phyloP scores from a whole-genome alignment of 1,140 invertebrate species.

The Lordiphosa stackelbergi region DNA sequence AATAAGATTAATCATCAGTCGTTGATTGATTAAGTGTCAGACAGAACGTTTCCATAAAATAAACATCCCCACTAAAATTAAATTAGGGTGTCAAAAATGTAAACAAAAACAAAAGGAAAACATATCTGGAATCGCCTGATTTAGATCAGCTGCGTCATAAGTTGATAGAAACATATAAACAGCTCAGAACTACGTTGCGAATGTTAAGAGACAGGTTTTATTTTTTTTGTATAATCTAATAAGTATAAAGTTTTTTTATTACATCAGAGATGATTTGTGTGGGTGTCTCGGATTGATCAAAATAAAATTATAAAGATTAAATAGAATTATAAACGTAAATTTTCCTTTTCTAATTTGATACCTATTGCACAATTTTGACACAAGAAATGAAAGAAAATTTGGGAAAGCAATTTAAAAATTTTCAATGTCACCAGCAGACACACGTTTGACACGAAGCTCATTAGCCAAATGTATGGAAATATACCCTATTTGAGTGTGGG shows the following conservation, averaged over 20 bases:
- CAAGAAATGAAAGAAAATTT: slow-evolving; percentile 7
- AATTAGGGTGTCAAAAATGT: slow-evolving; percentile 26
- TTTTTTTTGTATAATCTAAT: not conserved
- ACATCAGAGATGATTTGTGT: slow-evolving; percentile 28
- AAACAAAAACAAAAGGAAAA: slow-evolving; percentile 35
- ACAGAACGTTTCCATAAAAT: no score
- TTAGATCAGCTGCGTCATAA: not conserved
- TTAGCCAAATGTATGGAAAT: slow-evolving; percentile 36
- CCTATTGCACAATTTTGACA: slow-evolving; percentile 46
- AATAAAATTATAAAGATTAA: not conserved
- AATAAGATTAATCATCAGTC: no score
- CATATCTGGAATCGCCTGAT: slow-evolving; percentile 4
- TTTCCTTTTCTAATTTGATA: slow-evolving; percentile 21
- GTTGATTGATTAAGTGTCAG: no score
- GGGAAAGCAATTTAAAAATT: slow-evolving; percentile 17
- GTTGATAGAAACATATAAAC: not conserved
- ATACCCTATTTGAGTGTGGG: slow-evolving; percentile 1
- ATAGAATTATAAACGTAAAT: no score
- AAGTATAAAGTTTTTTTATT: slow-evolving; percentile 15
- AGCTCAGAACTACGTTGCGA: not conserved
- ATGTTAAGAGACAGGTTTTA: not conserved
- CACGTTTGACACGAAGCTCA: slow-evolving; percentile 36
- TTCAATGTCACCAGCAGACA: slow-evolving; percentile 56
- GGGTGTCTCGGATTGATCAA: slow-evolving; percentile 30
- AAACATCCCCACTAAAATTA: no score